Conservation (phyloP, 2,113 vertebrate species). For the Leptosomus discolor region DNA sequence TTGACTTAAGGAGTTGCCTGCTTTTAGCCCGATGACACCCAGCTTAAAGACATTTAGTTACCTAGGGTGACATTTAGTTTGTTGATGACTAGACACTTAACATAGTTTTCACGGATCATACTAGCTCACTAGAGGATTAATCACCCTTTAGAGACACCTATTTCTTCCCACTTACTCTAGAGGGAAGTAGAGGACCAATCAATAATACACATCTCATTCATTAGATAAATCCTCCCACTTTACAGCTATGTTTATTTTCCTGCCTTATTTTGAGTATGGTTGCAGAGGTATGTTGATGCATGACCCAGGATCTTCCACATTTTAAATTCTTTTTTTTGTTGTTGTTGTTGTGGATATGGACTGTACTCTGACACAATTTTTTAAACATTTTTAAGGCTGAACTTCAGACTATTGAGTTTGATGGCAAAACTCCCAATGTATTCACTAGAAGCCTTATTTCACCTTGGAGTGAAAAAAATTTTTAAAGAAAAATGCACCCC, state of each 20-base stretch:
- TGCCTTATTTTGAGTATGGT: neutral
- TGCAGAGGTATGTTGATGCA: neutral
- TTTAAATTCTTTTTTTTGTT: neutral
- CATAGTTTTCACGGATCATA: accelerated
- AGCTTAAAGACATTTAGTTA: no score
- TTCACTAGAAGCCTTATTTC: neutral
- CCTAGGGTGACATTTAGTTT: neutral
- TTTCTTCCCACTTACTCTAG: conserved; percentile 28
- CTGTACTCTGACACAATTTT: neutral
- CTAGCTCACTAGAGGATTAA: neutral
- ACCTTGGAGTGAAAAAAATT: neutral
- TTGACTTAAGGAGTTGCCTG: neutral
- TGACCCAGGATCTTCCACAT: neutral
- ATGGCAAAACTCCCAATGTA: neutral
- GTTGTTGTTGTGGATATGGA: neutral
- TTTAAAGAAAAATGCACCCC: neutral
- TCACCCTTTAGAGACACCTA: neutral
- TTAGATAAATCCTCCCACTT: neutral
- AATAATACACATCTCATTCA: neutral
- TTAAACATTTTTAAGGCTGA: neutral
- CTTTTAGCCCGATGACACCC: neutral
- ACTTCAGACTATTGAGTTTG: neutral
- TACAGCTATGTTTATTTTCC: accelerated
- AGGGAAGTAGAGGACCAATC: conserved; percentile 27
- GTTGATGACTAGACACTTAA: neutral